Base-by-base conservation (phyloP, 2,888 invertebrate genomes). In the Hyalella azteca region DNA sequence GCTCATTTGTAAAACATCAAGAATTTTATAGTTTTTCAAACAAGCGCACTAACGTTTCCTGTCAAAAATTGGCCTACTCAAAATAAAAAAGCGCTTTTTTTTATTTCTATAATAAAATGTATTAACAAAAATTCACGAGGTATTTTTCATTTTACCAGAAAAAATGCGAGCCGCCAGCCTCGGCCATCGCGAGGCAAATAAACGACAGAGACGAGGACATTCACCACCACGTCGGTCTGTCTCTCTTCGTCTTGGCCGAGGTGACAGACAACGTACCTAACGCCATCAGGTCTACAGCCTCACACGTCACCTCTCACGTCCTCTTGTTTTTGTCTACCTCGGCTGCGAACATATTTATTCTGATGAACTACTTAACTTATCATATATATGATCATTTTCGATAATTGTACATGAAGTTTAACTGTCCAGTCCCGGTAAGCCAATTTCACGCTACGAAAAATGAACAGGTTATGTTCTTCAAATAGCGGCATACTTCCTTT, bases 211-310 rank as follows among this genome's bases (percentile, higher is more conserved):
- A 50, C 26, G 54, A 79, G 36, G 48, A 59, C 22, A 79, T 83
- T 60, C 81, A 78, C 41, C 81, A 83, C 40, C 80, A 83, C 79
- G 80, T 83, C 45, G 79, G 81, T 76, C 79, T 83, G 36, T 83
- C 83, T 9, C 78, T 83, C 49, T 83, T 83, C 79, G 76, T 80
- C 48, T 49, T 83, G 75, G 83, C 83, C n/a, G 83, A 83, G 39
- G 83, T 83, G 26, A 60, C 79, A 13, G 83, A 83, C 75, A 83
- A 81, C 66, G 80, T 81, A 15, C 83, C 83, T 29, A 80, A 66
- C 48, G 81, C 79, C 0, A 75, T 80, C 73, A 26, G 81, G 77
- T 79, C 79, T 26, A 3, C 75, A 41, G 75, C 75, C 7, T 1
- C 75, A 41, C 40, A 3, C 4, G 29, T 5, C 36, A 36, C 19